Conservation (phyloP, 2,113 vertebrate genomes). For the Macaca nemestrina region DNA sequence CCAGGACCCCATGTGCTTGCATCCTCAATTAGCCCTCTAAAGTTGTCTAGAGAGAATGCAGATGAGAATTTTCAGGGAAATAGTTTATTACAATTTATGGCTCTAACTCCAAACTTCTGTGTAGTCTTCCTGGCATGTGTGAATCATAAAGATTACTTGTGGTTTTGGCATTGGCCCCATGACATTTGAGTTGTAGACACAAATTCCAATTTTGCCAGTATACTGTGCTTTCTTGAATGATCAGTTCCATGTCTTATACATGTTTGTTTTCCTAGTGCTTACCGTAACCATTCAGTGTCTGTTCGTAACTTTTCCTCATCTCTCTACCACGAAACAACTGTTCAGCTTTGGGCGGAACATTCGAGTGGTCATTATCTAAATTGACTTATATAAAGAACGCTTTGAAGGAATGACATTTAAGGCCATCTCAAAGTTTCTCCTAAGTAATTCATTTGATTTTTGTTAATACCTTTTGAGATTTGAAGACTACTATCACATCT, state of each 20-base stretch:
- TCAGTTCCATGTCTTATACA: neutral
- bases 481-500: neutral
- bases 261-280: neutral
- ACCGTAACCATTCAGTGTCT: neutral
- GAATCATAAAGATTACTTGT: neutral
- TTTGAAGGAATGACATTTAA: neutral
- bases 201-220: neutral
- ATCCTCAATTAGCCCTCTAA: neutral
- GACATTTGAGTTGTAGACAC: neutral
- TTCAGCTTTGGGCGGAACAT: neutral
- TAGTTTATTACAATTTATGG: neutral
- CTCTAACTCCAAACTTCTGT: too few species aligned
- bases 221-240: neutral
- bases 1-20: neutral
- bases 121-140: neutral
- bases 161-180: neutral
- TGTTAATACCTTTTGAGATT: neutral
- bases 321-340: neutral
- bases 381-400: neutral
- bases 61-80: neutral
- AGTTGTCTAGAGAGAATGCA: neutral
- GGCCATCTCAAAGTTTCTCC: neutral
- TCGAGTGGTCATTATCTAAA: neutral
- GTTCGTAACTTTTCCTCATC: neutral
- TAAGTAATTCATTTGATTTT: neutral